Evolutionary conservation across 2,797 vertebrate genomes (phyloP).

Genomic region (Paguma larvata): DNA sequence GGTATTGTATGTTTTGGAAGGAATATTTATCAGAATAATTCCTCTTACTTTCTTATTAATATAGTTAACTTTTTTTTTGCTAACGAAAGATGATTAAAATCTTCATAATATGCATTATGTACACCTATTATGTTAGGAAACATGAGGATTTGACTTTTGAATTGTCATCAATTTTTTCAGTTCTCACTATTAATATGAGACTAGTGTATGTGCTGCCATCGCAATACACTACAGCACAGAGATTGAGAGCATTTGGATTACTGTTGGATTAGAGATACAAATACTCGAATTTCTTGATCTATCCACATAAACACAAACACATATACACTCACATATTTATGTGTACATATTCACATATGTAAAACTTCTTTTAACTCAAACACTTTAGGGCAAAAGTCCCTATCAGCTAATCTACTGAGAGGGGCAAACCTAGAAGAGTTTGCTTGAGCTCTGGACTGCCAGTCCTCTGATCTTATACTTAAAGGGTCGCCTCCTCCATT

Average conservation of each 20-base stretch:
- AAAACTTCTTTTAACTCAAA: slow-evolving; percentile 4
- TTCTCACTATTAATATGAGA: slow-evolving; percentile 15
- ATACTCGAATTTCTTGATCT: neutral
- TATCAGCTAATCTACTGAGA: neutral
- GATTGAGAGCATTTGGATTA: neutral
- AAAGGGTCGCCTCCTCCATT: neutral
- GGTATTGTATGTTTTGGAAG: slow-evolving; percentile 9
- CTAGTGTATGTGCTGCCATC: neutral
- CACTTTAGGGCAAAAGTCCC: neutral
- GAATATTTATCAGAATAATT: slow-evolving; percentile 37
- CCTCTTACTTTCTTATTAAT: slow-evolving; percentile 32
- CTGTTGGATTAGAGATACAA: neutral
- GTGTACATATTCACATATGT: neutral
- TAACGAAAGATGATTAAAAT: slow-evolving; percentile 16
- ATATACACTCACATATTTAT: neutral
- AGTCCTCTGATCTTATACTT: neutral
- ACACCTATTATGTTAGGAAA: neutral
- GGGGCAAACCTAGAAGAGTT: neutral
- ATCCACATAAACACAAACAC: neutral
- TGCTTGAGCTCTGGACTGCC: neutral
- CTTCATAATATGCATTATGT: neutral
- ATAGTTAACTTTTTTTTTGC: slow-evolving; percentile 29
- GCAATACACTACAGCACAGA: neutral
- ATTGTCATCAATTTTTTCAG: neutral
- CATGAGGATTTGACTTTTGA: slow-evolving; percentile 14